phyloP scores from a whole-genome alignment of 2,797 vertebrate species.

The Periparus ater region DNA sequence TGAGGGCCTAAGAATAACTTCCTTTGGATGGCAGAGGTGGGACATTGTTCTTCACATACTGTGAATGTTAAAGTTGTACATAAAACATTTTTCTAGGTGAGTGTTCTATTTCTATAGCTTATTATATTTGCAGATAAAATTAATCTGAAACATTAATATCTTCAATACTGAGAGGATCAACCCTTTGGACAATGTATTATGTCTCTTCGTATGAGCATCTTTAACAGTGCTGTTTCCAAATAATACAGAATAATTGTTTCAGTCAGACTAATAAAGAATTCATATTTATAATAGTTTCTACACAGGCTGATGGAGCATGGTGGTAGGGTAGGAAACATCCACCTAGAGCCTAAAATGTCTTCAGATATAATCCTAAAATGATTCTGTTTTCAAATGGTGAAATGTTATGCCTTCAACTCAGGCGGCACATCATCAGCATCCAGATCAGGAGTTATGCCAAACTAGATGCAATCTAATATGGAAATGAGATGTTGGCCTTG shows the following conservation, averaged over 20 bases:
- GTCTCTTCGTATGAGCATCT: background rate
- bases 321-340: background rate
- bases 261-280: slow-evolving; percentile 50
- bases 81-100: slow-evolving; percentile 3
- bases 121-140: background rate
- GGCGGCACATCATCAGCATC: slow-evolving; percentile 72
- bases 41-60: background rate
- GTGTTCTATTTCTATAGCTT: background rate
- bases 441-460: slow-evolving; percentile 87
- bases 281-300: slow-evolving; percentile 20
- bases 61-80: background rate
- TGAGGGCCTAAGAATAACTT: slow-evolving; percentile 49
- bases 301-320: background rate
- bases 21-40: slow-evolving; percentile 7
- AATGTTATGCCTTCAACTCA: slow-evolving; percentile 71
- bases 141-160: background rate
- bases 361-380: slow-evolving; percentile 63
- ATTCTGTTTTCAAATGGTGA: slow-evolving; percentile 62
- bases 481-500: slow-evolving; percentile 89
- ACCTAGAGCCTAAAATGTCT: slow-evolving; percentile 40
- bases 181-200: background rate
- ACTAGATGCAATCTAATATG: slow-evolving; percentile 91
- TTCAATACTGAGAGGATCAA: background rate
- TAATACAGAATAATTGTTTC: slow-evolving; percentile 1
- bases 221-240: background rate